Evolutionary conservation across 2,888 invertebrate genomes (phyloP).

Genomic region (Epistrophella euchroma): DNA sequence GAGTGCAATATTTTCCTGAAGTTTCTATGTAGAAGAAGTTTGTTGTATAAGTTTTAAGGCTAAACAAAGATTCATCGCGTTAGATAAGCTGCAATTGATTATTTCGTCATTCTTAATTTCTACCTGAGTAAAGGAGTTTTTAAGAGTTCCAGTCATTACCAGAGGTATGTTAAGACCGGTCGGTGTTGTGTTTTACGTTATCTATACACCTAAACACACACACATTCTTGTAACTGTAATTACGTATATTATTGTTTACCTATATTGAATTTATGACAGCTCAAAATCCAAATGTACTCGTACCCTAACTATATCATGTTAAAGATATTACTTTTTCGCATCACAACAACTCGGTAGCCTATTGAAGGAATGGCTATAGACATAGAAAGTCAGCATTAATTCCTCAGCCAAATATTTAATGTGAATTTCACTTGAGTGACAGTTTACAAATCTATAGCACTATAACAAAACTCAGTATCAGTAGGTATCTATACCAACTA

Average conservation of each 20-base stretch:
- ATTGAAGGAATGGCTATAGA: not conserved
- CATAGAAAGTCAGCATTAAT: not conserved
- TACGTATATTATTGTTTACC: not conserved
- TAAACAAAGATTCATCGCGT: conserved; percentile 9
- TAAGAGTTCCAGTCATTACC: conserved; percentile 28
- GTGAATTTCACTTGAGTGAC: not conserved
- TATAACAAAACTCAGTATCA: not conserved
- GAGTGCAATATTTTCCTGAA: conserved; percentile 61
- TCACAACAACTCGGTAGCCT: not conserved
- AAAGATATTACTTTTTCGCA: not conserved
- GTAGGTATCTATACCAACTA: no score
- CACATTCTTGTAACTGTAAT: not conserved
- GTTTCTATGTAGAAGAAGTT: not conserved
- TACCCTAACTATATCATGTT: not conserved
- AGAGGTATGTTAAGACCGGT: conserved; percentile 50
- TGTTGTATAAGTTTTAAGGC: conserved; percentile 6
- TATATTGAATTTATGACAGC: not conserved
- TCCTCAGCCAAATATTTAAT: not conserved
- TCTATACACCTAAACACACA: not conserved
- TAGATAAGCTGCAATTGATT: not conserved
- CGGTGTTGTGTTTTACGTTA: conserved; percentile 8
- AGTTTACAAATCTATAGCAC: not conserved
- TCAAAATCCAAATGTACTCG: not conserved
- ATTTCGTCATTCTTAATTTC: conserved; percentile 4
- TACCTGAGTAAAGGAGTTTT: conserved; percentile 22